Evolutionary conservation across 2,797 vertebrate genomes (phyloP).

Genomic region (Aulostomus chinensis): DNA sequence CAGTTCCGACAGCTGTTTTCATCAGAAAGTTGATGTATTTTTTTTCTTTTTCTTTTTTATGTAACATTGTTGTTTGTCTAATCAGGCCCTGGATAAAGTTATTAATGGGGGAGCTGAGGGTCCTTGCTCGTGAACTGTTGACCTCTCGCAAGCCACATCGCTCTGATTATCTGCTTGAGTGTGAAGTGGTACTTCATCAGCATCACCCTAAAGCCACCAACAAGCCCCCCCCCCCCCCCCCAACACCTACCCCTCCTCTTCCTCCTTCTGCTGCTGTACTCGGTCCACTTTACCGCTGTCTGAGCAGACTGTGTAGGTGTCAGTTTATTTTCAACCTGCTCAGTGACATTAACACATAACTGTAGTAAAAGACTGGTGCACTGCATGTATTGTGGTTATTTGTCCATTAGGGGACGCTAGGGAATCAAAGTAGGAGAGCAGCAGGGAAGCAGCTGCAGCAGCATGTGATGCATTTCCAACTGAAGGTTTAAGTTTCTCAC

Average conservation of each 20-base stretch:
- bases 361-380: too few relatives aligned
- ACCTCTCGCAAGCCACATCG: conserved; percentile 43
- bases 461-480: conserved; percentile 10
- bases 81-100: conserved; percentile 32
- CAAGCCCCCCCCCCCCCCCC: conserved; percentile 2
- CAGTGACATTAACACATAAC: too few relatives aligned
- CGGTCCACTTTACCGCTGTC: too few relatives aligned
- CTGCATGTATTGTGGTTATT: conserved; percentile 60
- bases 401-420: conserved; percentile 78
- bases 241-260: not conserved
- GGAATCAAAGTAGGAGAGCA: conserved; percentile 64
- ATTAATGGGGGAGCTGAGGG: conserved; percentile 34
- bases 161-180: conserved; percentile 61
- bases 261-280: conserved; percentile 20
- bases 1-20: conserved; percentile 22
- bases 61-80: conserved; percentile 5
- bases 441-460: conserved; percentile 24
- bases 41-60: not conserved
- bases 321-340: not conserved
- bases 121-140: conserved; percentile 45
- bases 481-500: conserved; percentile 17
- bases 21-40: conserved; percentile 10
- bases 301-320: too few relatives aligned
- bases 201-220: conserved; percentile 38
- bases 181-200: conserved; percentile 61